Evolutionary conservation across 2,113 vertebrate species (phyloP), one percentile per base, ranked within the genome.

Genomic region (Spea bombifrons): DNA sequence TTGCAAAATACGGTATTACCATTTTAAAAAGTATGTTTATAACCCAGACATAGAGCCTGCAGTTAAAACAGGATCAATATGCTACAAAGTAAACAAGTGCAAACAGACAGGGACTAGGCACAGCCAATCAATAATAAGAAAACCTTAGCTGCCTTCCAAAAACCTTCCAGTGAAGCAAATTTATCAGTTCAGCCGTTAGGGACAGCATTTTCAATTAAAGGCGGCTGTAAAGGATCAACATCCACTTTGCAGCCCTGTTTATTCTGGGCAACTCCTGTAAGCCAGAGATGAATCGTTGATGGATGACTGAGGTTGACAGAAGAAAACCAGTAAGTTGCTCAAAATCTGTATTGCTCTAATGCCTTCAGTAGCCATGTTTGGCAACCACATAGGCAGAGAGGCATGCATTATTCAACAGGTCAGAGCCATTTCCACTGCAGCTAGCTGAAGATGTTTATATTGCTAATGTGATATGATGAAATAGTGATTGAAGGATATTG

Each of bases 51-150:
- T 59, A 71, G 52, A 2, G 0, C 71, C 61, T 73, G 16, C 52
- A 47, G 65, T 76, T 48, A 69, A 83, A 85, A 88, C 82, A 75
- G 83, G 82, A 76, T 86, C 82, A 78, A 64, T 81, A 76, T 81
- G 77, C 52, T 76, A 84, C 78, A 74, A 72, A 84, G 65, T 67
- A 78, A 61, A 81, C 65, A 82, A 70, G 77, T 73, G 48, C 83
- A 78, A 83, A 74, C 81, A 86, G 75, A 67, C 74, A 17, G 10
- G 2, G 55, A 78, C 75, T 76, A 82, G 73, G 74, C 80, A 72
- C n/a, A 50, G 83, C 64, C 46, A 76, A 71, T 75, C 76, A 84
- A 83, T 75, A n/a, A n/a, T n/a, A 63, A 46, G 82, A 83, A 78
- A 73, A 75, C 13, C 0, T 79, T 76, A 69, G 71, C 17, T 82